Conservation (phyloP, 2,888 invertebrate genomes). For the Mechanitis messenoides region DNA sequence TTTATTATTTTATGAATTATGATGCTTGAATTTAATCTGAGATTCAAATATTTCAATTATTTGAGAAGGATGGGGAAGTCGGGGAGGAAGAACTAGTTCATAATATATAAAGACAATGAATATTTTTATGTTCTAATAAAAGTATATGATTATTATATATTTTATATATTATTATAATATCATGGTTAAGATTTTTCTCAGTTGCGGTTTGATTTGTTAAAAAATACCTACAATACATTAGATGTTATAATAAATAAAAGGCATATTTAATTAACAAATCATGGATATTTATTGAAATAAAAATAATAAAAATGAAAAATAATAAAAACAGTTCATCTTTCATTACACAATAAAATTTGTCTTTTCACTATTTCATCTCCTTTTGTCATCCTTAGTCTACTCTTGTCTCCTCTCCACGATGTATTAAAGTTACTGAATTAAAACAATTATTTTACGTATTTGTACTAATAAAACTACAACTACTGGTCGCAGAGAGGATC, state of each 20-base stretch:
- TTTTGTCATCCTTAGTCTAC: conserved; percentile 39
- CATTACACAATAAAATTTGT: conserved; percentile 76
- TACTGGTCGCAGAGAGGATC: conserved; percentile 19
- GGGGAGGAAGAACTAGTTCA: too few relatives aligned
- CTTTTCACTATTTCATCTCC: conserved; percentile 67
- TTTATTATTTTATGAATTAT: too few relatives aligned
- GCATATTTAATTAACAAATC: conserved; percentile 69
- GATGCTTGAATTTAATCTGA: too few relatives aligned
- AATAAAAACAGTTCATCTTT: conserved; percentile 77
- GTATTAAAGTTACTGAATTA: conserved; percentile 13
- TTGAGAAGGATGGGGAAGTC: too few relatives aligned
- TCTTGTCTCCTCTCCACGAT: conserved; percentile 18
- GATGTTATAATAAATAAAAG: conserved; percentile 47
- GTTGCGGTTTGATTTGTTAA: too few relatives aligned
- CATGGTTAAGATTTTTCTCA: too few relatives aligned
- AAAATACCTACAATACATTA: too few relatives aligned
- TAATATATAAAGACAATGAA: too few relatives aligned
- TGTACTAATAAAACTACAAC: conserved; percentile 25
- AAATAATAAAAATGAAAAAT: conserved; percentile 77
- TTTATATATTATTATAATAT: too few relatives aligned
- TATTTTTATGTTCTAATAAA: too few relatives aligned
- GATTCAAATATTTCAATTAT: too few relatives aligned
- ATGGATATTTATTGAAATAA: conserved; percentile 77
- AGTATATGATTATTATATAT: too few relatives aligned
- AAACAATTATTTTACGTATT: conserved; percentile 22